Base-by-base conservation (phyloP, 2,888 invertebrate species). In the Epistrophella euchroma region DNA sequence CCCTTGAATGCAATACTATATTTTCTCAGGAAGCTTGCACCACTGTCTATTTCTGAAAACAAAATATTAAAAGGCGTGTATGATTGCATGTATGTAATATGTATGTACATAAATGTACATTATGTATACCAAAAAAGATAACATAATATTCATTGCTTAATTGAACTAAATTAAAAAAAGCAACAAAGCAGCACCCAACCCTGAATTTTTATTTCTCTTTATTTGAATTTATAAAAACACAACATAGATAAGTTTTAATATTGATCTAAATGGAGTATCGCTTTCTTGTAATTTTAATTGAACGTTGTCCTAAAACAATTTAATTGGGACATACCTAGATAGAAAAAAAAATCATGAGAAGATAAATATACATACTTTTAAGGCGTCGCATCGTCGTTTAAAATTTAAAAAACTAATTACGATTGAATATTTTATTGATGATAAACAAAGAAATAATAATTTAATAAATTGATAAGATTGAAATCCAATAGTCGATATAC, bases 121-220 rank as follows among this genome's bases (percentile, higher is more conserved):
- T 25, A 3, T 25, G 4, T 4, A 28, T 28, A 28, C 28, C 6
- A 15, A 45, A 43, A 52, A 55, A 50, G 15, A 60, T 52, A 71
- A 55, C 28, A n/a, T 11, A 52, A 60, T 28, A 52, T 37, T 47
- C 5, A 17, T 64, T 62, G 43, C 43, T 56, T 56, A 79, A 79
- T 79, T 79, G 64, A 47, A 66, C 55, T 73, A 37, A 73, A 79
- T 73, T 66, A 52, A 68, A 32, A 37, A 32, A 40, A 50, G 35
- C 17, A 55, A 64, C 64, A 77, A 28, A 13, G 11, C 22, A 56
- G n/a, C 19, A 74, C 43, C 32, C n/a, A 25, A 32, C 10, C 17
- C n/a, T 35, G 4, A 32, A 19, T 35, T 32, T 47, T 17, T n/a
- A 9, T 25, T 19, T 60, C 4, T 19, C 19, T 43, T 47, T 35